A percentile compares a stretch with the other conserved stretches of the same genome.
phyloP scores from a whole-genome alignment of 1,140 invertebrate genomes.

The Achatina immaculata region DNA sequence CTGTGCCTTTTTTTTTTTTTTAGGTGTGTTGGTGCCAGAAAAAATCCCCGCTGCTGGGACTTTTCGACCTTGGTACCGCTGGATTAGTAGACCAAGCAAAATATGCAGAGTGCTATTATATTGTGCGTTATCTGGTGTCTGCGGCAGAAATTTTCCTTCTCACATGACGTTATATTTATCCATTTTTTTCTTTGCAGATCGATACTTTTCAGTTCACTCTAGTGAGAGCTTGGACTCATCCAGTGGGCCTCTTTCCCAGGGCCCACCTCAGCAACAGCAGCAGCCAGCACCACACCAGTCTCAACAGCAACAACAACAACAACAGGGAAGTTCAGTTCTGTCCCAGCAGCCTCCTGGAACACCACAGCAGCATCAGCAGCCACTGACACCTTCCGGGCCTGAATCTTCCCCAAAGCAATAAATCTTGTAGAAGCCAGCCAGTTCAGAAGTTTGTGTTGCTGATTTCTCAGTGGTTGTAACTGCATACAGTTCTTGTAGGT shows the following conservation, averaged over 20 bases:
- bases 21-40: no score
- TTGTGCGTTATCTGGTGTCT: no score
- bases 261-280: slow-evolving; percentile 22
- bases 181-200: slow-evolving; percentile 53
- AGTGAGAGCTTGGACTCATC: slow-evolving; percentile 58
- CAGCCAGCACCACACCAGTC: neutral
- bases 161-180: no score
- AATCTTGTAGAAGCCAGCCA: neutral
- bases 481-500: neutral
- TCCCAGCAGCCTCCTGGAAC: slow-evolving; percentile 3
- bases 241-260: slow-evolving; percentile 25
- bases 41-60: no score
- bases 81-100: no score
- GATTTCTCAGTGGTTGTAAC: neutral
- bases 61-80: no score
- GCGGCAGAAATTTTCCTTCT: no score
- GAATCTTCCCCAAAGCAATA: slow-evolving; percentile 25
- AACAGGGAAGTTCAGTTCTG: slow-evolving; percentile 13
- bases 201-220: slow-evolving; percentile 62
- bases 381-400: neutral
- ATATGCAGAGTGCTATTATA: no score
- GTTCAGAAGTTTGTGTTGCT: neutral
- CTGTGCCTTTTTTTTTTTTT: no score
- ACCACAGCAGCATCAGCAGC: slow-evolving; percentile 21
- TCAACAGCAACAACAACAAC: slow-evolving; percentile 20